Evolutionary conservation across 2,113 vertebrate genomes (phyloP).

Genomic region (Laticauda colubrina): DNA sequence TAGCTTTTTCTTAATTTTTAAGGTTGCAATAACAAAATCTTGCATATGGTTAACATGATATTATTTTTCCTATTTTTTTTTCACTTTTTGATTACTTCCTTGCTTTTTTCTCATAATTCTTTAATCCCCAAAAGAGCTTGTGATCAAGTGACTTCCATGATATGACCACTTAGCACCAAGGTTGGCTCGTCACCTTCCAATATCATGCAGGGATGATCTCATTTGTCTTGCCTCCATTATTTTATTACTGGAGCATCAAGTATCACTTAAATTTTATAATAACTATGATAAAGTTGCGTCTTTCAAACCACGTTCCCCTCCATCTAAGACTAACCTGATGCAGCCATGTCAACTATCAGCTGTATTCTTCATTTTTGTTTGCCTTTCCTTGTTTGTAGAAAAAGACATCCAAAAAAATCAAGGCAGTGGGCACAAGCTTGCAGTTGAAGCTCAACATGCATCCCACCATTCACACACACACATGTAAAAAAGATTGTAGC

Average conservation of each 20-base stretch:
- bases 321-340: neutral
- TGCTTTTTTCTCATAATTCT: constrained; percentile 66
- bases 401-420: neutral
- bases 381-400: neutral
- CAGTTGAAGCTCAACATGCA: neutral
- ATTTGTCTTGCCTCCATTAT: constrained; percentile 17
- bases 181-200: constrained; percentile 57
- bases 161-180: constrained; percentile 68
- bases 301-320: neutral
- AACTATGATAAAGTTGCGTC: neutral
- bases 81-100: constrained; percentile 79
- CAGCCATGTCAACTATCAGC: neutral
- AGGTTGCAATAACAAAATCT: neutral
- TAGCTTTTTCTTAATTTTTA: neutral
- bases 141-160: constrained; percentile 73
- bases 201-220: constrained; percentile 45
- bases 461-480: neutral
- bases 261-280: neutral
- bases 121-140: constrained; percentile 70
- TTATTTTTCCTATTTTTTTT: constrained; percentile 77
- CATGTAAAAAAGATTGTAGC: neutral
- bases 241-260: neutral
- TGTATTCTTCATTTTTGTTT: neutral
- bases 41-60: constrained; percentile 72
- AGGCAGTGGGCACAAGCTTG: neutral